Evolutionary conservation across 2,113 vertebrate genomes (phyloP), one percentile per base, ranked within the genome.

Genomic region (Leptodactylus fuscus): DNA sequence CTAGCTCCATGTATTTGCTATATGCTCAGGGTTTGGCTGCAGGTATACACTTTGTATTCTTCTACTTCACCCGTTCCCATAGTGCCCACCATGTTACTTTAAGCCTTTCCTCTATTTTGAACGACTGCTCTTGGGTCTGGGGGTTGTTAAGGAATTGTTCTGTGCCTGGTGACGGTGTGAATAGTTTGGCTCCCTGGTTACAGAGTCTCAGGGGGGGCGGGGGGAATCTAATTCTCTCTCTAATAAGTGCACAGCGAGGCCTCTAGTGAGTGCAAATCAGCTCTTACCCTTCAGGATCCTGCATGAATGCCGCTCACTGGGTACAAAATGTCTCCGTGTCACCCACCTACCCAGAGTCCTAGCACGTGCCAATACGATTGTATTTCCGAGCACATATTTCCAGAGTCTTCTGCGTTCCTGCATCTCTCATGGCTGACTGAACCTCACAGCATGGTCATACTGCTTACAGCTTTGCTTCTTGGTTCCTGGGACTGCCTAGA

Each of bases 181-280:
- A 79, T 41, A 34, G 29, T 41, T 58, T 2, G 12, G 9, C 76
- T 58, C 12, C 76, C 34, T 79, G 76, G 76, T 79, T 79, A 79
- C 76, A 41, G 32, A 6, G 53, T 60, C 20, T 41, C 51, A 10
- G 18, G 24, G 76, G 53, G 53, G 41, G 20, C 6, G 18, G 24
- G 76, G 53, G 53, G 41, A 20, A 15, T 60, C 51, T 29, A 46
- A 24, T n/a, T 49, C 44, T 75, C 44, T 73, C 65, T 77, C 16
- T 77, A 53, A 53, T 24, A 77, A 79, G 41, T 34, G 7, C 34
- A 15, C n/a, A 24, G 32, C 2, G 51, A 55, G 11, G 3, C 38
- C 76, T 58, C 13, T 36, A 78, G 49, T 53, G 6, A 78, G 4
- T 5, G 51, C 12, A 18, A 22, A n/a, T n/a, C 6, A 7, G 18